Evolutionary conservation across 2,888 invertebrate species (phyloP).

Genomic region (Tillus elongatus): DNA sequence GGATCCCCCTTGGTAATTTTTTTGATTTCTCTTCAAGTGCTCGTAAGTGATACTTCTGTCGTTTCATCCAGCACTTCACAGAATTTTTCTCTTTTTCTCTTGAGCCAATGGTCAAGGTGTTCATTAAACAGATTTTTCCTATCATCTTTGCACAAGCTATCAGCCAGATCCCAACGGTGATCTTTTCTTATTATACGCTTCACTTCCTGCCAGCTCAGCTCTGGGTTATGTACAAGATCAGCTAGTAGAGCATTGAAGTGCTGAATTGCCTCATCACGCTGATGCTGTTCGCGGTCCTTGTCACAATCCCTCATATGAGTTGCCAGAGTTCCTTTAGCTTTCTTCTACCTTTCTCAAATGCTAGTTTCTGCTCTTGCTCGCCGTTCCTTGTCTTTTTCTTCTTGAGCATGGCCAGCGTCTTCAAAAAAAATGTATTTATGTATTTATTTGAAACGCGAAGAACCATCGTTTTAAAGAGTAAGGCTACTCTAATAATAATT

Average conservation of each 20-base stretch:
- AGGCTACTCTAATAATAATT: too few relatives aligned
- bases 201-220: constrained; percentile 91
- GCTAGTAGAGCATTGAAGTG: constrained; percentile 92
- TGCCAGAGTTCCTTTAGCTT: constrained; percentile 86
- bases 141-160: constrained; percentile 81
- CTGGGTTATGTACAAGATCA: constrained; percentile 88
- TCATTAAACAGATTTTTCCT: constrained; percentile 89
- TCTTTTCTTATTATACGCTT: constrained; percentile 91
- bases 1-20: constrained; percentile 82
- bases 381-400: constrained; percentile 59
- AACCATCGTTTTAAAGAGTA: too few relatives aligned
- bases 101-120: constrained; percentile 75
- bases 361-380: constrained; percentile 83
- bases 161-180: constrained; percentile 86
- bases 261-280: constrained; percentile 74
- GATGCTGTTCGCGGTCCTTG: constrained; percentile 94
- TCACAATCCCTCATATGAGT: constrained; percentile 90
- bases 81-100: constrained; percentile 87
- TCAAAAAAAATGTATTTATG: too few relatives aligned
- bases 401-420: constrained; percentile 45
- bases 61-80: constrained; percentile 76
- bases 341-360: constrained; percentile 85
- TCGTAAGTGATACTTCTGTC: constrained; percentile 63
- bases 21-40: constrained; percentile 80
- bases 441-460: too few relatives aligned